Evolutionary conservation across 1,140 invertebrate genomes (phyloP).

Genomic region (Eumeta japonica): DNA sequence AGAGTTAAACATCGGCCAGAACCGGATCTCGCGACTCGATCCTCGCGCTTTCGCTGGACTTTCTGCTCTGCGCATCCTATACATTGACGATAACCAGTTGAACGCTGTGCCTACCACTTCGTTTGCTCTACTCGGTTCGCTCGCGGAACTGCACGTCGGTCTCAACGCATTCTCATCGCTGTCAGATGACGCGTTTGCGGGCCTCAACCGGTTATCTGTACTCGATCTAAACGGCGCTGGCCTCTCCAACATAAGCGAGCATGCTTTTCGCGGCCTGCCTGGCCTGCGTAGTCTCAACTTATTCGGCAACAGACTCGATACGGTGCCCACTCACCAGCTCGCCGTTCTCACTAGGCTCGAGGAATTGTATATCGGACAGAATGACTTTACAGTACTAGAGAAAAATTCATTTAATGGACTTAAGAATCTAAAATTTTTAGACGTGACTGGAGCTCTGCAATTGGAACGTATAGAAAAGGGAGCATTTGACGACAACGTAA

Average conservation of each 20-base stretch:
- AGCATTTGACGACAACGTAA: constrained; percentile 76
- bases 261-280: constrained; percentile 73
- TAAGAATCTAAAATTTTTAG: constrained; percentile 70
- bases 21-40: constrained; percentile 79
- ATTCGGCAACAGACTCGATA: constrained; percentile 72
- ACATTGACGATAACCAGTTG: constrained; percentile 83
- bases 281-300: constrained; percentile 73
- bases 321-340: constrained; percentile 75
- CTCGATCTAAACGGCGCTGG: constrained; percentile 79
- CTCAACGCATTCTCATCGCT: constrained; percentile 76
- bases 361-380: constrained; percentile 78
- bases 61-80: constrained; percentile 71
- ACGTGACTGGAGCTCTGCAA: constrained; percentile 72
- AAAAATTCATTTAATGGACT: constrained; percentile 75
- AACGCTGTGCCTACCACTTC: constrained; percentile 71
- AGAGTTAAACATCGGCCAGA: constrained; percentile 84
- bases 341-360: constrained; percentile 71
- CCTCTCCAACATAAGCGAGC: constrained; percentile 71
- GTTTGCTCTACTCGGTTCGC: constrained; percentile 67
- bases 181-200: constrained; percentile 72
- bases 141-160: constrained; percentile 81
- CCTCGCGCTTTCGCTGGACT: constrained; percentile 77
- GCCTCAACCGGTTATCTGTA: constrained; percentile 70
- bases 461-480: constrained; percentile 71
- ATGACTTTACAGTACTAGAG: constrained; percentile 69